Base-by-base conservation (phyloP, 2,797 vertebrate species). In the Denticeps clupeoides region DNA sequence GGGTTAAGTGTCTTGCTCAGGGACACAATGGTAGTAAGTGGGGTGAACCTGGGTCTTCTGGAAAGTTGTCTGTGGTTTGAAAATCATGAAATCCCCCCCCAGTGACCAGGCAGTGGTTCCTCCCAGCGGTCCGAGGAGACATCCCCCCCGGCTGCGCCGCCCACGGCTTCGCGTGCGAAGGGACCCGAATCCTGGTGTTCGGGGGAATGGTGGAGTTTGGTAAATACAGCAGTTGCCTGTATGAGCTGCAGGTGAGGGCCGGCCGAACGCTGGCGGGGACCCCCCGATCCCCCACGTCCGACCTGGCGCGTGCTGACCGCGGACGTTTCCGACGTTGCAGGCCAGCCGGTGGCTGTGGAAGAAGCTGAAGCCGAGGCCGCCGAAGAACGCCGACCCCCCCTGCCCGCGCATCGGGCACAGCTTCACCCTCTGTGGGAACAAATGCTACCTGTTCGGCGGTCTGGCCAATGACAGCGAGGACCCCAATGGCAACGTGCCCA, bases 181-280 rank as follows among this genome's bases (percentile, higher is more conserved):
- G 93, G 5, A 91, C 88, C 29, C 84, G 95, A 42, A 84, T 99
- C 51, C 71, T 99, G 55, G 86, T 97, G 19, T 97, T 97, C 60
- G 95, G 95, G 25, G 95, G 95, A 53, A 99, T 97, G 95, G 83
- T 99, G 58, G 93, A 99, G 77, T 99, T 86, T 61, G 95, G 95
- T 52, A 91, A 93, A 76, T 99, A 99, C 64, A 93, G 85, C 49
- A 97, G 84, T 73, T 89, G 79, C 50, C 69, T 99, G 7, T 97
- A 95, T 69, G 95, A 99, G 63, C 79, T 99, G 38, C 95, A 97
- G 88, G 94, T 97, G 82, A 77, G 1, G 25, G 4, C 3, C 8
- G 37, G 5, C 3, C 16, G 16, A 15, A 11, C 11, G n/a, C 16
- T 7, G 12, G 28, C 8, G 9, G n/a, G n/a, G n/a, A n/a, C n/a